These are phyloP conservation scores for Microctonus hyperodae DNA, from an alignment of 2,888 invertebrate species.

Conservation along the genomic window DNA sequence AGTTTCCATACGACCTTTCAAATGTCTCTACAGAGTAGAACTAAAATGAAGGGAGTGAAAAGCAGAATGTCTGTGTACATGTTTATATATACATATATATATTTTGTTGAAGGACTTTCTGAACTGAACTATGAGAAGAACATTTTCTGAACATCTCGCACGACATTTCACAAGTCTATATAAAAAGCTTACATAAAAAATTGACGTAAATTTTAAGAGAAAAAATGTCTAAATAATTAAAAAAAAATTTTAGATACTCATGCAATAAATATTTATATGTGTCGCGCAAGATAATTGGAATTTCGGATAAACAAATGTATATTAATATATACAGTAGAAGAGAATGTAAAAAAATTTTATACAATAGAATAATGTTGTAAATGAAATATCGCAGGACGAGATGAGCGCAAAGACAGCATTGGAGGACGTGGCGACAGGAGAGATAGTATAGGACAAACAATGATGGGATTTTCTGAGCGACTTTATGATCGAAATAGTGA, in stretches of 20 bases:
- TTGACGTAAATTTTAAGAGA: not conserved
- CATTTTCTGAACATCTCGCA: constrained; percentile 2
- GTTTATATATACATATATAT: not conserved
- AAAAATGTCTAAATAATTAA: not conserved
- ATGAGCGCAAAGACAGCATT: constrained; percentile 68
- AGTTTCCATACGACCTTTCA: not conserved
- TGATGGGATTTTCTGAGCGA: constrained; percentile 66
- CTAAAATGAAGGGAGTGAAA: not conserved
- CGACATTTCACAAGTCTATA: not conserved
- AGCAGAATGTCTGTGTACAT: not conserved
- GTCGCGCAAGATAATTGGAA: not conserved
- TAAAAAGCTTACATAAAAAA: not conserved
- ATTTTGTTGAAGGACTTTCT: not conserved
- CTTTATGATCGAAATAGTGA: constrained; percentile 68
- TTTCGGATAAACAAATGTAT: not conserved
- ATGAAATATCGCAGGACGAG: constrained; percentile 57
- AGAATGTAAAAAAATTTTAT: not conserved
- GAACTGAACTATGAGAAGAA: constrained; percentile 2
- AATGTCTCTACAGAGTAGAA: not conserved
- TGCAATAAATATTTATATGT: constrained; percentile 24
- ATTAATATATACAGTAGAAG: not conserved
- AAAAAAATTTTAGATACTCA: not conserved
- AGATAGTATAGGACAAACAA: constrained; percentile 62
- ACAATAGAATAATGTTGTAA: constrained; percentile 26
- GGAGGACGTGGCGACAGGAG: constrained; percentile 64